phyloP scores from a whole-genome alignment of 92 coral and sea anemone genomes.

The Parazoanthus darwini region DNA sequence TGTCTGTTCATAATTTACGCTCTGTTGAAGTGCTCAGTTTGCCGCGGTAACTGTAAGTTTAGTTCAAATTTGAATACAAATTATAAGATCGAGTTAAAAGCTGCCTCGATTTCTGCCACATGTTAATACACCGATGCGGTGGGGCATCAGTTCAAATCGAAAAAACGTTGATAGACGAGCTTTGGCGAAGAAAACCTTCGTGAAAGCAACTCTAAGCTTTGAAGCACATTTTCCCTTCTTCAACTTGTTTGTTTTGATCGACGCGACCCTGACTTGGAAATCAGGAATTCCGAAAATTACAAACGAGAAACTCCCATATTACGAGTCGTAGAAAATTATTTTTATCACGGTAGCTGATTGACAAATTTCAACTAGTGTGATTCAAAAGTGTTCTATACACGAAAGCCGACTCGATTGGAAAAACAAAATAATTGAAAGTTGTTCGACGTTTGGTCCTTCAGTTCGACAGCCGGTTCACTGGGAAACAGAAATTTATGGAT shows the following conservation, averaged over 20 bases:
- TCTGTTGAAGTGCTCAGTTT: conserved; percentile 2
- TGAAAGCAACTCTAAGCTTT: neutral
- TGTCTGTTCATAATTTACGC: conserved; percentile 11
- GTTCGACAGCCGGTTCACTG: neutral
- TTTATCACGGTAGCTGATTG: neutral
- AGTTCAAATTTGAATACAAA: conserved; percentile 13
- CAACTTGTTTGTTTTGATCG: conserved; percentile 11
- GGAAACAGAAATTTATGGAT: neutral
- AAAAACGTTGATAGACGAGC: neutral
- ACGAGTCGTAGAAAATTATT: neutral
- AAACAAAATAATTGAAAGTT: neutral
- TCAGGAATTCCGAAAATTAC: neutral
- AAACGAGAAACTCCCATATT: too few species aligned
- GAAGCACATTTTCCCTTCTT: neutral
- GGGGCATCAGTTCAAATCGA: neutral
- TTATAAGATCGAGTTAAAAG: neutral
- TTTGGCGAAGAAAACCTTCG: neutral
- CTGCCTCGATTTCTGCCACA: neutral
- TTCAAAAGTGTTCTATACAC: neutral
- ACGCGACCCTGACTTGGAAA: neutral
- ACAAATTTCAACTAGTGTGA: neutral
- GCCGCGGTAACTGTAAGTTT: conserved; percentile 21
- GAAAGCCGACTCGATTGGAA: neutral
- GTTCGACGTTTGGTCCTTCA: neutral
- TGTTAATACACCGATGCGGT: neutral